phyloP scores from a whole-genome alignment of 2,888 invertebrate species.

The Heterodera filipjevi region DNA sequence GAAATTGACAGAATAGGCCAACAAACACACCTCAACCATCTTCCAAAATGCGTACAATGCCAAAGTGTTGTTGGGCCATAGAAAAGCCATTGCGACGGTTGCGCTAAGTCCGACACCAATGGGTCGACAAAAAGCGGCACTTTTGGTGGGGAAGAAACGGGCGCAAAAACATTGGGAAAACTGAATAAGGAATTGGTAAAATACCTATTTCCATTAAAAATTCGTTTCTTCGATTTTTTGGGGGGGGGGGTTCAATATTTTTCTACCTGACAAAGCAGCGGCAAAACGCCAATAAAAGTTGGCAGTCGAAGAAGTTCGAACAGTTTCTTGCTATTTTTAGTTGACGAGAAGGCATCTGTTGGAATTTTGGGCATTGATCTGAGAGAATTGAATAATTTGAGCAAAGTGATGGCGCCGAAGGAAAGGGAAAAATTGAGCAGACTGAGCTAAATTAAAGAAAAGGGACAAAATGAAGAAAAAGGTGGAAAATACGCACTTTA shows the following conservation, averaged over 20 bases:
- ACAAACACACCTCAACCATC: slow-evolving; percentile 74
- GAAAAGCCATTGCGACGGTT: slow-evolving; percentile 68
- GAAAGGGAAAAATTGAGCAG: neutral
- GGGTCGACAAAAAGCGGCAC: neutral
- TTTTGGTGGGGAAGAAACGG: slow-evolving; percentile 1
- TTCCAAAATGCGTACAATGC: slow-evolving; percentile 85
- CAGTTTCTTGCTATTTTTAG: neutral
- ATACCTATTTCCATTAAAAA: neutral
- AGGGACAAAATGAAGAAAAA: neutral
- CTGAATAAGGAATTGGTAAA: neutral
- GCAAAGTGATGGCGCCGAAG: neutral
- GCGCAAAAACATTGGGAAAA: slow-evolving; percentile 4
- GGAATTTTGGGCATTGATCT: neutral
- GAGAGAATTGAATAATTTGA: slow-evolving; percentile 1
- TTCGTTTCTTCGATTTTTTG: no score
- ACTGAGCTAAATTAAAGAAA: slow-evolving; percentile 6
- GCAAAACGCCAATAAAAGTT: slow-evolving; percentile 53
- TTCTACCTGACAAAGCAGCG: slow-evolving; percentile 57
- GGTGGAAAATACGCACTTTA: neutral
- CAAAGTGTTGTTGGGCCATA: slow-evolving; percentile 78
- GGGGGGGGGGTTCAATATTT: no score
- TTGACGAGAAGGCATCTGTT: neutral
- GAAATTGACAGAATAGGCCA: neutral
- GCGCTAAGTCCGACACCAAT: neutral
- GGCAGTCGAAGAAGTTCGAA: slow-evolving; percentile 46